Conservation (phyloP, 2,888 invertebrate species). For the Stenodera caucasica region DNA sequence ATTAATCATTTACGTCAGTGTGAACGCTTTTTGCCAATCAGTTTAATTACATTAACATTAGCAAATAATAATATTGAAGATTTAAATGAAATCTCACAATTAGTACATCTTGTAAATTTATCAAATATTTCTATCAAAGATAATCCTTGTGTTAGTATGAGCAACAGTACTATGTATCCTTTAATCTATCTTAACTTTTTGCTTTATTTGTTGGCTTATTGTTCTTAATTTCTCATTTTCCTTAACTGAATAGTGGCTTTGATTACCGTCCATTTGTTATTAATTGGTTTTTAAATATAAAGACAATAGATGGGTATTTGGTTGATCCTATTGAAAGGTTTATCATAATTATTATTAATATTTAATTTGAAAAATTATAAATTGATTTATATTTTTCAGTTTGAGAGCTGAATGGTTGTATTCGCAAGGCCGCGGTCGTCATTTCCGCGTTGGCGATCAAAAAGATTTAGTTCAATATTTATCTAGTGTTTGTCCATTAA, state of each 20-base stretch:
- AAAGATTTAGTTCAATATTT: constrained; percentile 79
- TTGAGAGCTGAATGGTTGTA: constrained; percentile 94
- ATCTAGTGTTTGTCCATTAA: constrained; percentile 79
- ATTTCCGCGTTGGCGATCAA: constrained; percentile 86
- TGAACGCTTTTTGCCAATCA: constrained; percentile 78
- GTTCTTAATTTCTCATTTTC: constrained; percentile 39
- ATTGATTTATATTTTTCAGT: constrained; percentile 60
- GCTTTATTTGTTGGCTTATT: constrained; percentile 28
- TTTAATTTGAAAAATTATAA: too few species aligned
- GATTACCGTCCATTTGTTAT: constrained; percentile 91
- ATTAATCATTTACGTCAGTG: constrained; percentile 80
- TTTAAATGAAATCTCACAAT: constrained; percentile 81
- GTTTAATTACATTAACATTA: constrained; percentile 73
- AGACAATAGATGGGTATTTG: constrained; percentile 84
- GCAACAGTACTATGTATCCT: constrained; percentile 79
- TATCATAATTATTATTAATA: background rate
- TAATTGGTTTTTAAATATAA: constrained; percentile 90
- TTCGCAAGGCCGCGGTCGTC: constrained; percentile 89
- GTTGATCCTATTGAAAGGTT: constrained; percentile 91
- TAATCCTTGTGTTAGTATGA: constrained; percentile 84
- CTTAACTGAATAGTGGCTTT: constrained; percentile 74
- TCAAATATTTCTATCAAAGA: constrained; percentile 82
- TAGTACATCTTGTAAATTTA: constrained; percentile 74
- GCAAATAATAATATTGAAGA: constrained; percentile 83
- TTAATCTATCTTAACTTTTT: constrained; percentile 39